Conservation (phyloP, 2,797 vertebrate species). For the Paramormyrops hopkinsi region DNA sequence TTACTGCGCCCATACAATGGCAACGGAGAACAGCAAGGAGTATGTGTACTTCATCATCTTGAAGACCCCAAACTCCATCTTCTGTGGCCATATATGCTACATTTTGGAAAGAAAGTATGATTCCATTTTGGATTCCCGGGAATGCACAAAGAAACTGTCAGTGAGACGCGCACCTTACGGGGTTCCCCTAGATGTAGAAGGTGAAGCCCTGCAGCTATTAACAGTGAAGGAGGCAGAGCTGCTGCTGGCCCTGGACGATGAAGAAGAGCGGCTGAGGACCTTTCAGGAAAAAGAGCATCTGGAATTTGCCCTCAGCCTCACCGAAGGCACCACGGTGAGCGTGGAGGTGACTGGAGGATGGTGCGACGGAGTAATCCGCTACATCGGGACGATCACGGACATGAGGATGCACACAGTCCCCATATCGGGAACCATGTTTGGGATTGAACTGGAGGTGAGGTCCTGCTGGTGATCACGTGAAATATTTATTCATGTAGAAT, state of each 20-base stretch:
- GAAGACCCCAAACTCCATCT: background rate
- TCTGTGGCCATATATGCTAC: constrained; percentile 54
- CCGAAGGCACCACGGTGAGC: constrained; percentile 34
- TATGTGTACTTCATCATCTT: constrained; percentile 62
- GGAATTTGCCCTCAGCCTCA: constrained; percentile 39
- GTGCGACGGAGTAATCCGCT: constrained; percentile 58
- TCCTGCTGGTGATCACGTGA: background rate
- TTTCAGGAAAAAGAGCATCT: constrained; percentile 47
- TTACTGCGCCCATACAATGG: background rate
- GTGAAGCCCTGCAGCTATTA: constrained; percentile 40
- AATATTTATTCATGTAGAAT: background rate
- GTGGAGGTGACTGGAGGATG: constrained; percentile 44
- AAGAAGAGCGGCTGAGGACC: constrained; percentile 50
- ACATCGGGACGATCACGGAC: constrained; percentile 46
- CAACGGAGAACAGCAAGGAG: constrained; percentile 26
- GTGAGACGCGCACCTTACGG: too few relatives aligned
- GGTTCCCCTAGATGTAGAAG: fast-evolving
- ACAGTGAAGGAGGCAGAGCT: constrained; percentile 34
- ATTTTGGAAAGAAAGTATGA: constrained; percentile 25
- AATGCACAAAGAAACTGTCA: background rate
- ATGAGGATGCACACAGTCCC: fast-evolving
- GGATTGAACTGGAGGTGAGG: constrained; percentile 72
- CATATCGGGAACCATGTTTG: constrained; percentile 52
- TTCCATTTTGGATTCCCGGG: fast-evolving
- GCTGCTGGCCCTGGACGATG: constrained; percentile 49